Evolutionary conservation across 30 jellyfish, hydroid and myxozoan genomes (phyloP), one percentile per base, ranked within the genome.

Genomic region (Mastigias papua): DNA sequence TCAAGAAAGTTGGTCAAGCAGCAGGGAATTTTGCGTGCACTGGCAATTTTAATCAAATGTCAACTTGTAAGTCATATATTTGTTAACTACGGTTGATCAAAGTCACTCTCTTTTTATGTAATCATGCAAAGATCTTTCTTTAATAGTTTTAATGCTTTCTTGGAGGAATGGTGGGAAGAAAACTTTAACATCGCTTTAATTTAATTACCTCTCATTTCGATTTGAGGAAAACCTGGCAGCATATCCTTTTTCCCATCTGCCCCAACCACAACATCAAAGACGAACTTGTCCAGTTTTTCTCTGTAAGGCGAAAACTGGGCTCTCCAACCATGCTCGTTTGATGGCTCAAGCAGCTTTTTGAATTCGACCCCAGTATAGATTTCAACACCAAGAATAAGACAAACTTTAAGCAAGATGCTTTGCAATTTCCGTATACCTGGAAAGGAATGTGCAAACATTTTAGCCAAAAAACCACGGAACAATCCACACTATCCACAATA

Each of bases 171-270:
- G n/a, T n/a, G 54, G 54, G 54, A 15, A 15, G 54, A 42, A 8
- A 42, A 42, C 13, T 42, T 42, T 42, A 42, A 15, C n/a, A n/a
- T n/a, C n/a, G n/a, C n/a, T 42, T 4, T 42, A 4, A 15, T 15
- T 21, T 72, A 37, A 84, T 17, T 61, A 86, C 99, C 99, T 90
- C 99, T 78, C 84, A 95, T 85, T 82, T 95, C 99, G 54, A 95
- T 95, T 86, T 95, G 99, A 23, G 91, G 98, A 95, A 95, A 95
- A 20, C 99, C 99, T 16, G 99, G 99, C 46, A 95, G 89, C 73
- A 95, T 82, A 80, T 95, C 95, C 86, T 95, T 95, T 65, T 95
- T 95, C 4, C 99, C 99, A 87, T 95, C 99, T 33, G 99, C 99
- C 17, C 97, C 98, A 71, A 95, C 82, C 34, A 90, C 78, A 32